Percentiles rank a stretch among this genome's conserved stretches.
phyloP scores from a whole-genome alignment of 2,113 vertebrate species.

The Elephantulus edwardii region DNA sequence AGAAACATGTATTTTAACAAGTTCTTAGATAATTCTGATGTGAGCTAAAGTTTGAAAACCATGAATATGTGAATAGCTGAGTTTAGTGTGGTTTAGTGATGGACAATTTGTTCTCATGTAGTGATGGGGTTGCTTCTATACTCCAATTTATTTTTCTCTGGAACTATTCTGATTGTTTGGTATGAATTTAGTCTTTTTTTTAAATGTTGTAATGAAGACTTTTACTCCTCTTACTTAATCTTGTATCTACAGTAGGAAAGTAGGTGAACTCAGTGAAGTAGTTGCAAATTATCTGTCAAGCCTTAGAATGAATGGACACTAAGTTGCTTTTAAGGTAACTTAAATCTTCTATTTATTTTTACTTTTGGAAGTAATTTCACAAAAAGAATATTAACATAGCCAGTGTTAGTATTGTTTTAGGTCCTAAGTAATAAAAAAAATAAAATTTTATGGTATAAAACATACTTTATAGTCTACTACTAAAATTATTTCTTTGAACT shows the following conservation, averaged over 20 bases:
- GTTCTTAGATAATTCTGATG: background rate
- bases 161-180: background rate
- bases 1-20: background rate
- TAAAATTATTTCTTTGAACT: background rate
- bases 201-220: background rate
- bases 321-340: no score
- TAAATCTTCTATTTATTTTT: constrained; percentile 12
- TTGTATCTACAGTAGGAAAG: background rate
- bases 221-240: background rate
- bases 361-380: background rate
- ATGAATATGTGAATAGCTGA: background rate
- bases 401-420: background rate
- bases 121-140: background rate
- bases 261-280: background rate
- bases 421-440: background rate
- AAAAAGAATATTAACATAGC: background rate
- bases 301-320: background rate
- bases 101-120: background rate
- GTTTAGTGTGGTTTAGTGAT: background rate
- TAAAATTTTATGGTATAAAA: background rate
- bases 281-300: background rate
- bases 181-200: no score
- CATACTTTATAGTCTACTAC: background rate
- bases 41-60: background rate
- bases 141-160: background rate